Conservation (phyloP, 2,113 vertebrate species). For the Neogobius melanostomus region DNA sequence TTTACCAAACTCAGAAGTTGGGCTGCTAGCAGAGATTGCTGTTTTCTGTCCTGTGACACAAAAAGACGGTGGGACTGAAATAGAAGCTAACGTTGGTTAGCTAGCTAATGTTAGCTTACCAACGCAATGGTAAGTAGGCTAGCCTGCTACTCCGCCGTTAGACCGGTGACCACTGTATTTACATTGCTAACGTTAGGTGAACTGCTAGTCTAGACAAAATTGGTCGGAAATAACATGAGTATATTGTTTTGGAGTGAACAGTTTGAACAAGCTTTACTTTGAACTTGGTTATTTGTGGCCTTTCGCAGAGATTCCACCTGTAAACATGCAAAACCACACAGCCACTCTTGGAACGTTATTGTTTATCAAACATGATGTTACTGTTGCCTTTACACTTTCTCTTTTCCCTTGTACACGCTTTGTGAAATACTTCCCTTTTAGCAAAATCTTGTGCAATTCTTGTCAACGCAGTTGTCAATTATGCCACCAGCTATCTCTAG, state of each 20-base stretch:
- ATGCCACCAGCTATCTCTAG: background rate
- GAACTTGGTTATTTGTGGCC: conserved; percentile 12
- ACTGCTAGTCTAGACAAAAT: conserved; percentile 2
- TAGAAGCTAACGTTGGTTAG: conserved; percentile 63
- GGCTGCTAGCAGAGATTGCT: background rate
- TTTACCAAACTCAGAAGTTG: background rate
- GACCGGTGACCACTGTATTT: conserved; percentile 23
- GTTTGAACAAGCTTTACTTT: background rate
- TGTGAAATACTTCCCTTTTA: background rate
- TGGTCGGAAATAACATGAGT: background rate
- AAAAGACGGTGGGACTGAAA: conserved; percentile 28
- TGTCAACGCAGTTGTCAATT: background rate
- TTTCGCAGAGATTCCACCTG: conserved; percentile 33
- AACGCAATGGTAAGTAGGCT: conserved; percentile 65
- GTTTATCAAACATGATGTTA: background rate
- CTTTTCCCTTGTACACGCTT: background rate
- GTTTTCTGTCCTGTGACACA: conserved; percentile 8
- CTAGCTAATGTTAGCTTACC: conserved; percentile 63
- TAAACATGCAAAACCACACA: conserved; percentile 38
- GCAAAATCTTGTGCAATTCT: background rate
- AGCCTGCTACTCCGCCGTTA: conserved; percentile 28
- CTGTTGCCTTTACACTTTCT: background rate
- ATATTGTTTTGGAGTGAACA: background rate
- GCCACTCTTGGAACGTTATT: background rate
- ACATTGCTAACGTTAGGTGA: conserved; percentile 41